Base-by-base conservation (phyloP, 2,797 vertebrate species). In the Pangasius krempfi region DNA sequence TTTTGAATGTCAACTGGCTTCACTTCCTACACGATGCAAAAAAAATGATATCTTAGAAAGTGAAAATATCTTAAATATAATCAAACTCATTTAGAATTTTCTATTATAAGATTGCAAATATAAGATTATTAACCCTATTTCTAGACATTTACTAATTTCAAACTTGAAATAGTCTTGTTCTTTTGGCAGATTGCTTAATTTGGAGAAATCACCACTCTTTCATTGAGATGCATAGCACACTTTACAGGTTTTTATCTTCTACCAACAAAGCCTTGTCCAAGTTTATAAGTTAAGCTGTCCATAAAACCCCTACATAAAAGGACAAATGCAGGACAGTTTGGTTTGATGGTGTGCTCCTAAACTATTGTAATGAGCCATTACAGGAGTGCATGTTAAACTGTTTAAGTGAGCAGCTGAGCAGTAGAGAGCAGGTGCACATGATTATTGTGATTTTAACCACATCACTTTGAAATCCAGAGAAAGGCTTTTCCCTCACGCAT, bases 401-500 rank as follows among this genome's bases (percentile, higher is more conserved):
- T 37, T 85, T 54, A 37, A 70, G 62, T 54, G 62, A 52, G 64
- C 81, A 47, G 81, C 50, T 64, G 60, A 50, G 62, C 64, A 25
- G 44, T 3, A 52, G 44, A 33, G 44, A 86, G 86, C 89, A 89
- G 87, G 83, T 90, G 86, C 54, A 62, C 70, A 79, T 81, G 85
- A 88, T 73, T 88, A 88, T 66, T 84, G 75, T 50, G 68, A 79
- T 86, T 88, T 70, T 88, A 86, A 50, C 90, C 60, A 52, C 44
- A 40, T 56, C 85, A 54, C 87, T 88, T 85, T 64, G 33, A 52
- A 64, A 64, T 83, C 47, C 25, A 5, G 64, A 37, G 80, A 52
- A 66, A 86, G 82, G 86, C 84, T 91, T 90, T 85, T 84, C 33
- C 84, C 60, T 25, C 62, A 47, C 37, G 18, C 64, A 27, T 54